Evolutionary conservation across 2,888 invertebrate genomes (phyloP).

Genomic region (Antheraea yamamai): DNA sequence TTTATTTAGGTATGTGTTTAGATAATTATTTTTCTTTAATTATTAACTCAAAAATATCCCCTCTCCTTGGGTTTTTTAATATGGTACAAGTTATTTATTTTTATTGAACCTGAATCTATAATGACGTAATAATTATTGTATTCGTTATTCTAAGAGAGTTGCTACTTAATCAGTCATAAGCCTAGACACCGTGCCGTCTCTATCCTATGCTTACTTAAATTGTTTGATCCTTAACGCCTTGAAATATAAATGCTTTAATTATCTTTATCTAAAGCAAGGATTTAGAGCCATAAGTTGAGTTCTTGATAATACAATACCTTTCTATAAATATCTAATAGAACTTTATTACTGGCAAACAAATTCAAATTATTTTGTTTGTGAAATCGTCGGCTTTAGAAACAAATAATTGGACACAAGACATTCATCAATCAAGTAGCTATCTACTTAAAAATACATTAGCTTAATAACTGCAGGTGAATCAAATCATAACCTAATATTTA

Average conservation of each 20-base stretch:
- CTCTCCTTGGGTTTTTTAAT: background rate
- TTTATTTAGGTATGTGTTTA: too few species aligned
- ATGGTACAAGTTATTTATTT: background rate
- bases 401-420: slow-evolving; percentile 55
- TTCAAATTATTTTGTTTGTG: slow-evolving; percentile 61
- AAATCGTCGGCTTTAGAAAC: slow-evolving; percentile 54
- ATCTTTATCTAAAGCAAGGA: background rate
- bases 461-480: slow-evolving; percentile 41
- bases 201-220: background rate
- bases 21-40: background rate
- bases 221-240: background rate
- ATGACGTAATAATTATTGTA: background rate
- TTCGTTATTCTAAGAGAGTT: background rate
- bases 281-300: background rate
- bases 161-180: background rate
- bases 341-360: slow-evolving; percentile 68
- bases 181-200: background rate
- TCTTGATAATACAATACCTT: background rate
- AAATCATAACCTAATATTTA: slow-evolving; percentile 39
- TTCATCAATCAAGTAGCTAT: slow-evolving; percentile 78
- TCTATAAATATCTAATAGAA: background rate
- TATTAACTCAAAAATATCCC: too few species aligned
- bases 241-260: background rate
- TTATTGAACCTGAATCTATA: background rate
- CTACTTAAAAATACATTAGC: slow-evolving; percentile 76